Evolutionary conservation across 2,113 vertebrate genomes (phyloP), one percentile per base, ranked within the genome.

Genomic region (Terrapene triunguis): DNA sequence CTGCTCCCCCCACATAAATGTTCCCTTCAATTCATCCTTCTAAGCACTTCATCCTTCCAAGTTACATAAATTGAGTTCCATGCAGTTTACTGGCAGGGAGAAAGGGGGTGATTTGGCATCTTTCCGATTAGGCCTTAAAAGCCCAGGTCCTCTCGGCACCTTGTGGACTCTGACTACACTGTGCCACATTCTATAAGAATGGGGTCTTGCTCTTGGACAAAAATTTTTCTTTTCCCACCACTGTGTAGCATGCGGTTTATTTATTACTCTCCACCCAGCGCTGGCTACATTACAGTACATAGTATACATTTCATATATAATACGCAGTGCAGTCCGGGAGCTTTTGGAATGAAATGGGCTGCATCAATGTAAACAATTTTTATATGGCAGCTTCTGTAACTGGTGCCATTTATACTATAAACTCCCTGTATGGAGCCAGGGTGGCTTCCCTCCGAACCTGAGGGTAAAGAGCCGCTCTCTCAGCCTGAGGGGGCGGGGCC

Each of bases 271-370:
- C 22, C 69, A n/a, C 1, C 10, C 4, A 7, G 87, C 54, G 21
- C 3, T 44, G 38, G 11, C 38, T 11, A 51, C 10, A 0, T 48
- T 24, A 72, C 0, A 2, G 84, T 4, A 2, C 42, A 83, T 22
- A 72, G 35, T 0, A 21, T 1, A 42, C 5, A 19, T 7, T 2
- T 0, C 0, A 8, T 27, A 42, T 0, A 1, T 0, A 54, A 13
- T 10, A 72, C 12, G 5, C 19, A 42, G 35, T 0, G 5, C 38
- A 38, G 19, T 0, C 47, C 38, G 0, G 55, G 32, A 27, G 32
- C 48, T 59, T 76, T 16, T 62, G n/a, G 74, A 76, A 29, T 44
- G 42, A 27, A 78, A 78, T 24, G 13, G 14, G 44, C 25, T 47
- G 12, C 74, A 47, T 47, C 74, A 24, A 16, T 8, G 42, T 78